Evolutionary conservation across 1,140 invertebrate species (phyloP).

Genomic region (Anoplophora glabripennis): DNA sequence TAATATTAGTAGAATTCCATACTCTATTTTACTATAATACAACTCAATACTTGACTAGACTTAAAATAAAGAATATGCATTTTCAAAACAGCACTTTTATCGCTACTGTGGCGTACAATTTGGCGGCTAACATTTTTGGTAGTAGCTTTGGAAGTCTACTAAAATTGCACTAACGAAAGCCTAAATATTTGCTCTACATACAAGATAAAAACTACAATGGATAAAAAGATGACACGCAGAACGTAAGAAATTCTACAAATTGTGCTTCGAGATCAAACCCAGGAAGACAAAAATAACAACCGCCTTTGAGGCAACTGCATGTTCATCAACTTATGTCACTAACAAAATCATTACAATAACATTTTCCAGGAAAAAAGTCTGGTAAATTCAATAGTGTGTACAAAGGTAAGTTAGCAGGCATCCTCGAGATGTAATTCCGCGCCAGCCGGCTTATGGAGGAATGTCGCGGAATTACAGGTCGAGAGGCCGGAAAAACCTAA

Average conservation of each 20-base stretch:
- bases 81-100: neutral
- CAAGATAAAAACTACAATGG: constrained; percentile 20
- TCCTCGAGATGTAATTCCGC: too few species aligned
- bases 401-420: too few species aligned
- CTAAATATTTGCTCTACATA: constrained; percentile 36
- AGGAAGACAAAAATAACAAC: constrained; percentile 41
- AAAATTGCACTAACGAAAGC: constrained; percentile 31
- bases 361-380: constrained; percentile 21
- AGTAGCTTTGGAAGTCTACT: constrained; percentile 25
- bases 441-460: too few species aligned
- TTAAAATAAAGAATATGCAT: constrained; percentile 18
- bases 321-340: constrained; percentile 10
- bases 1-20: constrained; percentile 26
- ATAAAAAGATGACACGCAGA: constrained; percentile 14
- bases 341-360: constrained; percentile 16
- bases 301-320: constrained; percentile 31
- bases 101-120: neutral
- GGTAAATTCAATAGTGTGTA: neutral
- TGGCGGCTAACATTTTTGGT: neutral
- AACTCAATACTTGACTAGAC: too few species aligned
- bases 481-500: constrained; percentile 18
- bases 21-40: neutral
- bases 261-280: constrained; percentile 40
- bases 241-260: constrained; percentile 12
- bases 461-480: neutral